Base-by-base conservation (phyloP, 1,140 invertebrate species). In the Augochlora pura region DNA sequence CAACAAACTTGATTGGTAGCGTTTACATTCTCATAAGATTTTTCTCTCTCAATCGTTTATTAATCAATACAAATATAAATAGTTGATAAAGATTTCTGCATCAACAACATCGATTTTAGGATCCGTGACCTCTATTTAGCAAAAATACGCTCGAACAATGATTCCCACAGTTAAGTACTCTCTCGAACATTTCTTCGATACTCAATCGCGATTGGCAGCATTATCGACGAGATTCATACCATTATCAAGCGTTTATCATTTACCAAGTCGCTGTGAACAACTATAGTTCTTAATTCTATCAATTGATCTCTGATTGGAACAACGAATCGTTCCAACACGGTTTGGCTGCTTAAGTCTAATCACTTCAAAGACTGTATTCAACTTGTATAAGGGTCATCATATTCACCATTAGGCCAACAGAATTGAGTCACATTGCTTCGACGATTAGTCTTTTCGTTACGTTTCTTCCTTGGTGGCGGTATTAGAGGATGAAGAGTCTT, bases 131-230 rank as follows among this genome's bases (percentile, higher is more conserved):
- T n/a, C 42, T 1, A n/a, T 64, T 57, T 77, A 64, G 68, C 32
- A 77, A 71, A 77, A 71, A 71, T 77, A 77, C 18, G 16, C 10
- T 54, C 18, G 59, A 54, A 1, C n/a, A 49, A 57, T 62, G 72
- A n/a, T 57, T 39, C 49, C 52, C 49, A 4, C 32, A 18, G 6
- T 54, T 2, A 8, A 32, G 27, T 42, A 42, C 21, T 39, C 25
- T 23, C n/a, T n/a, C 4, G 0, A 68, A 32, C 8, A 25, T 23
- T 27, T 25, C 57, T 9, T 21, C 21, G 16, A 3, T 49, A 63
- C 6, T 63, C 38, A 25, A 52, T 39, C 23, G 52, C 23, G 52
- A 1, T 77, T 63, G 32, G 16, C 57, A 42, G 38, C 25, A 27
- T 46, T 2, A 14, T 14, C 10, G 39, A 23, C 21, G 1, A n/a